Evolutionary conservation across 2,113 vertebrate species (phyloP), one percentile per base, ranked within the genome.

Genomic region (Columba livia): DNA sequence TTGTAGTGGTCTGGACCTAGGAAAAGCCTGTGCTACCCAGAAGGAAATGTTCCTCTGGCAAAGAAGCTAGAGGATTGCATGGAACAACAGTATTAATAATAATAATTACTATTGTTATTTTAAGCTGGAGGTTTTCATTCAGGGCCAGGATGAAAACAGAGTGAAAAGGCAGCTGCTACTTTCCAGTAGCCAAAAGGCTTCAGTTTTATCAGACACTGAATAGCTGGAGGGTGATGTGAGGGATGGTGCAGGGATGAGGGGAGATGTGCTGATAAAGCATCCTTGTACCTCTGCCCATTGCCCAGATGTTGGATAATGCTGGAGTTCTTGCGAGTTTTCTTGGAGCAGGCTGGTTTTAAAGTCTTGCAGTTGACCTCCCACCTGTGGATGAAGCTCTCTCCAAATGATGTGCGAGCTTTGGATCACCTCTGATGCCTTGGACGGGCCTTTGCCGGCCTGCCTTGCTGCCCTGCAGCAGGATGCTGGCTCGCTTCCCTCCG

Each of bases 61-160:
- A 64, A 87, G 69, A 38, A 89, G 20, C 65, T 72, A 42, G 44
- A 81, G 34, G 42, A 47, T 51, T 74, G 34, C 6, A 14, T 61
- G 9, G 42, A 90, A 71, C 61, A 89, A 20, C 24, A 67, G 32
- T 58, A 77, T 73, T 36, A 47, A 66, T 79, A 47, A 66, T 79
- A n/a, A 62, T 78, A 16, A 84, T 34, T 82, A 64, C 26, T 61
- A 32, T n/a, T 89, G n/a, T 90, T 93, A 53, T 57, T 83, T 94
- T 53, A 79, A 94, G n/a, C 48, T 86, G 57, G 36, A 92, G 34
- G 12, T 80, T 94, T 96, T 96, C 16, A 66, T 95, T 81, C n/a
- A 34, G 18, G 34, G 29, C 56, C 10, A 26, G 60, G 48, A 88
- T 84, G 56, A 50, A 65, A 88, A 72, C 8, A 58, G 64, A 67